phyloP scores from a whole-genome alignment of 2,113 vertebrate species.

The Protobothrops flavoviridis region DNA sequence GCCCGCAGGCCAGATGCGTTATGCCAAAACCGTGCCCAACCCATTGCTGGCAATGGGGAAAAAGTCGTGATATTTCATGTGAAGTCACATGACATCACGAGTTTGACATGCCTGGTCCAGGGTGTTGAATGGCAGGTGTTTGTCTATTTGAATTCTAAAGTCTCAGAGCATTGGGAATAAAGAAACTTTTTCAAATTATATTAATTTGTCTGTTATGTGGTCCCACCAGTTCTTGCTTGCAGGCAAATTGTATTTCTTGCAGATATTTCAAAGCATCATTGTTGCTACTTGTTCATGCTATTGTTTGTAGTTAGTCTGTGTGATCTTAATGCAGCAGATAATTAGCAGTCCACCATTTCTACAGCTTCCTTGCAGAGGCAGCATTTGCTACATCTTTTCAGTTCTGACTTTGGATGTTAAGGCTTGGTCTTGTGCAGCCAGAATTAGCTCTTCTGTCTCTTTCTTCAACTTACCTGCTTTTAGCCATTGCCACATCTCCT shows the following conservation, averaged over 20 bases:
- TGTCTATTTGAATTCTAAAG: neutral
- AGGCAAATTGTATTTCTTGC: no score
- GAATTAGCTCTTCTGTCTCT: neutral
- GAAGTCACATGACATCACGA: no score
- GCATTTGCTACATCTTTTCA: neutral
- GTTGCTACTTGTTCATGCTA: neutral
- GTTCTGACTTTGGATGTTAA: neutral
- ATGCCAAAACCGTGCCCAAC: no score
- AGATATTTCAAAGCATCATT: neutral
- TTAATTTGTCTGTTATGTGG: neutral
- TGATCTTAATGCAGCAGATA: neutral
- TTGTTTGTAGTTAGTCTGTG: neutral
- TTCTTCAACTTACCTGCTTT: neutral
- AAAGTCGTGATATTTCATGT: no score
- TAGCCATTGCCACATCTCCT: neutral
- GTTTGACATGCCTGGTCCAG: no score
- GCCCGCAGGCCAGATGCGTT: no score
- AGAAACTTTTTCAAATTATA: neutral
- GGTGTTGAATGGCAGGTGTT: neutral
- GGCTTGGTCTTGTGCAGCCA: neutral
- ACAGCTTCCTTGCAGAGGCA: neutral
- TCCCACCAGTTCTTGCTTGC: neutral
- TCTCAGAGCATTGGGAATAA: neutral
- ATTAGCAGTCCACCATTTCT: neutral
- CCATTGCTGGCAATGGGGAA: no score